Evolutionary conservation across 2,113 vertebrate species (phyloP), one percentile per base, ranked within the genome.

Genomic region (Ginglymostoma cirratum): DNA sequence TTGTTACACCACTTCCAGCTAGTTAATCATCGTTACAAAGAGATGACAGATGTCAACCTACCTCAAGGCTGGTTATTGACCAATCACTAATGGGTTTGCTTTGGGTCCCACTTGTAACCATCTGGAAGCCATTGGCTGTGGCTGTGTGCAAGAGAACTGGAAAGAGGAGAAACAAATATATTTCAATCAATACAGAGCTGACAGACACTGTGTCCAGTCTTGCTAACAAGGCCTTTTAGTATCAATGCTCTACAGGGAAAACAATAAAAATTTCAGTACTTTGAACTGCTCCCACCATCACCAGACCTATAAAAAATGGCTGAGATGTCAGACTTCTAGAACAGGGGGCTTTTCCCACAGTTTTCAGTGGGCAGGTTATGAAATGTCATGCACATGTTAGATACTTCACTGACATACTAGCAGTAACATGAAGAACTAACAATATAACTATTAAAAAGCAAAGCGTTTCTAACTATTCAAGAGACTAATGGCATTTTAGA

Each of bases 111-210:
- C 99, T 99, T 95, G 99, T 99, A 96, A 99, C 99, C 99, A 99
- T 99, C 97, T 99, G 99, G 97, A 99, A 99, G 96, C 99, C 99
- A 0, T 99, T 99, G 96, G 99, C 99, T 0, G 99, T 99, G 95
- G 99, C 99, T 0, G 99, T 99, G 96, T 99, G 99, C 78, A 99
- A 97, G 96, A 99, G 97, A 96, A 99, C 99, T 99, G 96, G 24
- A 89, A 61, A 90, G 96, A 34, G 76, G 52, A 85, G 96, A 61
- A 6, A 70, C 15, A 55, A 70, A 69, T 85, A 45, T 0, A 48
- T 96, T 61, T 67, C 45, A 19, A 48, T 89, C 80, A 45, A 42
- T 55, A 42, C 52, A 61, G 95, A 87, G 70, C 52, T 86, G 27
- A 83, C 38, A 87, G 34, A 45, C 19, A 67, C 80, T 38, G 38